A percentile compares a stretch with the other conserved stretches of the same genome.
These are phyloP conservation scores for Planiliza haematocheilus DNA, from an alignment of 2,113 vertebrate species.

Conservation along the genomic window DNA sequence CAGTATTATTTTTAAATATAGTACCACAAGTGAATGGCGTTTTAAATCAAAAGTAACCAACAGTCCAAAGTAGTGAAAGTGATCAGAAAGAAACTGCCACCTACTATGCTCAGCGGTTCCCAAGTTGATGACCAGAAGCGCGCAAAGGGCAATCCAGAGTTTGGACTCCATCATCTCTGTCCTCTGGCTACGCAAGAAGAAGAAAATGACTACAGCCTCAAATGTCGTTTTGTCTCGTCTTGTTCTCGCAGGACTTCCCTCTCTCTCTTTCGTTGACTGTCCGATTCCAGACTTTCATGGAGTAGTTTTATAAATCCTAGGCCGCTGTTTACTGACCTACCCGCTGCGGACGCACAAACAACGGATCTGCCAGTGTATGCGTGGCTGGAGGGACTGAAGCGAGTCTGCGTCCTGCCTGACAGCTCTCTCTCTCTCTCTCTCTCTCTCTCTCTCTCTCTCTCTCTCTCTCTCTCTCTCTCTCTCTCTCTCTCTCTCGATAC, in stretches of 20 bases:
- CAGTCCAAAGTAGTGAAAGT: neutral
- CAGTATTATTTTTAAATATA: neutral
- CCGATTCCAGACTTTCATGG: slow-evolving; percentile 4
- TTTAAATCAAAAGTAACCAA: neutral
- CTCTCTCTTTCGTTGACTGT: neutral
- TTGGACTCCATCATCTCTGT: slow-evolving; percentile 70
- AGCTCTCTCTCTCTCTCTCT: slow-evolving; percentile 26
- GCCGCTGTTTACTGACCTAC: neutral
- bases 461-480: slow-evolving; percentile 37
- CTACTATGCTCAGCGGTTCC: slow-evolving; percentile 62
- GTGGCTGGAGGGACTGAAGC: slow-evolving; percentile 55
- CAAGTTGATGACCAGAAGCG: slow-evolving; percentile 63
- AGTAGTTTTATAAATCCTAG: slow-evolving; percentile 1
- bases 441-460: slow-evolving; percentile 32
- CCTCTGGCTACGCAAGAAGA: neutral
- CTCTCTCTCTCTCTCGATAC: slow-evolving; percentile 40
- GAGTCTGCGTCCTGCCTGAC: neutral
- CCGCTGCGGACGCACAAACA: slow-evolving; percentile 16
- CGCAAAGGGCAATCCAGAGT: slow-evolving; percentile 64
- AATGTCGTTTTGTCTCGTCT: neutral
- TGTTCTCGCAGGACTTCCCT: neutral
- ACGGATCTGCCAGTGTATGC: slow-evolving; percentile 47
- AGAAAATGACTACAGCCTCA: slow-evolving; percentile 5
- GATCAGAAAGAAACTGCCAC: slow-evolving; percentile 5
- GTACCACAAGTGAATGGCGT: neutral